Percentiles rank a stretch among this genome's conserved stretches.
Conservation (phyloP, 2,113 vertebrate species). For the Dryoscopus gambensis region DNA sequence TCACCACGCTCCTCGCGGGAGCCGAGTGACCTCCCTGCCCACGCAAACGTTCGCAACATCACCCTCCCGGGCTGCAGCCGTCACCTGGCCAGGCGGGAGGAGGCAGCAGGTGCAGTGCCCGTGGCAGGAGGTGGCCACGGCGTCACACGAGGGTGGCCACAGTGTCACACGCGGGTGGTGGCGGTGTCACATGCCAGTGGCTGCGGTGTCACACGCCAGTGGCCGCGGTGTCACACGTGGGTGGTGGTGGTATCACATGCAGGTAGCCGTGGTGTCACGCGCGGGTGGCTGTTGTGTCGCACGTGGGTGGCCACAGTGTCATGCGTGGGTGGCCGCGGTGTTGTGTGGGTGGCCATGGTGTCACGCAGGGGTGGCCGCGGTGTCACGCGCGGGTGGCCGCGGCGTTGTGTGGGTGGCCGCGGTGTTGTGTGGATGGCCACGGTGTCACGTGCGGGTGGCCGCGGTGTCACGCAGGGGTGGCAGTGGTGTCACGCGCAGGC, state of each 20-base stretch:
- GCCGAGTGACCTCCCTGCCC: not conserved
- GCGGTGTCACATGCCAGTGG: not conserved
- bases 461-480: fast-evolving
- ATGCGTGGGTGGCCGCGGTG: no score
- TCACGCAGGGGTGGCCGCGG: no score
- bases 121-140: not conserved
- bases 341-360: no score
- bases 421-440: no score
- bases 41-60: not conserved
- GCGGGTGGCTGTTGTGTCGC: no score
- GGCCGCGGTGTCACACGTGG: no score
- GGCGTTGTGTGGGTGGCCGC: no score
- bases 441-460: no score
- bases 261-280: not conserved
- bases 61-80: fast-evolving
- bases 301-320: no score
- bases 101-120: not conserved
- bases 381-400: not conserved
- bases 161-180: not conserved
- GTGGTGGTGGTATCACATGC: no score
- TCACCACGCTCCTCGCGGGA: not conserved
- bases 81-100: not conserved
- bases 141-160: not conserved
- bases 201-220: not conserved
- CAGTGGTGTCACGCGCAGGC: not conserved